These are phyloP conservation scores for Phyllotis vaccarum DNA, from an alignment of 2,797 vertebrate species.

Conservation along the genomic window DNA sequence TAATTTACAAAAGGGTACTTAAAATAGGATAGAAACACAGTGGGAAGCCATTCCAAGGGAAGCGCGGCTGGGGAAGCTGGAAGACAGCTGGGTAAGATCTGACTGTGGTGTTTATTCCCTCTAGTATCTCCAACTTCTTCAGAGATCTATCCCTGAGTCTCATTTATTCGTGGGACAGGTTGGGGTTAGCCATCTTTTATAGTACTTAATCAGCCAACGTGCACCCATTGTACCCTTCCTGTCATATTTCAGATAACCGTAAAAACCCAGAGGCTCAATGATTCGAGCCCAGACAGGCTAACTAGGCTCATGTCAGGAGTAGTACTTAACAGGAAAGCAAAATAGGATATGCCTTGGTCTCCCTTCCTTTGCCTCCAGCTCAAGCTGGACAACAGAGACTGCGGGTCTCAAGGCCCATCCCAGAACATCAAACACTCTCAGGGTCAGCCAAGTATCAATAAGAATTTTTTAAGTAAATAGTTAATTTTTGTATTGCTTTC, in stretches of 20 bases:
- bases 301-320: rapidly evolving
- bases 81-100: too few relatives aligned
- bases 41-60: too few relatives aligned
- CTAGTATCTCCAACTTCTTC: too few relatives aligned
- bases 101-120: too few relatives aligned
- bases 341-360: neutral
- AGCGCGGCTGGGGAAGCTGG: too few relatives aligned
- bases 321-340: neutral
- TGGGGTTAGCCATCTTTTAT: neutral
- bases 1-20: too few relatives aligned
- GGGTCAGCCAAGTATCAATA: neutral
- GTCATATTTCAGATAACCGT: neutral
- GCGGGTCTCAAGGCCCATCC: neutral
- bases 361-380: neutral
- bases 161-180: too few relatives aligned
- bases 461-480: neutral
- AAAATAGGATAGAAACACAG: too few relatives aligned
- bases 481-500: neutral
- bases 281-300: neutral
- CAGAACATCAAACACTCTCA: neutral
- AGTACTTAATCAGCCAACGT: neutral
- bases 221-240: neutral
- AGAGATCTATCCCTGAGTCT: too few relatives aligned
- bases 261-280: neutral
- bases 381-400: neutral